Base-by-base conservation (phyloP, 2,888 invertebrate genomes). In the Poecilobothrus nobilitatus region DNA sequence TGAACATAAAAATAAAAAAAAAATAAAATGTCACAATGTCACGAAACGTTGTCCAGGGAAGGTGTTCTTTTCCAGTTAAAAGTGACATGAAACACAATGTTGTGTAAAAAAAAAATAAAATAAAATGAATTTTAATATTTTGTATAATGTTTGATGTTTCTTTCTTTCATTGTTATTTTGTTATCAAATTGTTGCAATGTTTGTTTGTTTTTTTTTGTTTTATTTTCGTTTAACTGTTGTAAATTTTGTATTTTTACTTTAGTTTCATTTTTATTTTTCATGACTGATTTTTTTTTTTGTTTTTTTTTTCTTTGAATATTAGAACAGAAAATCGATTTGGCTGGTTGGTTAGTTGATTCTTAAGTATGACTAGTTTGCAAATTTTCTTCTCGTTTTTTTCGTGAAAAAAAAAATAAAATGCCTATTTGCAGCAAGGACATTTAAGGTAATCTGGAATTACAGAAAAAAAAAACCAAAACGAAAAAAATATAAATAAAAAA, bases 101-200 rank as follows among this genome's bases (percentile, higher is more conserved):
- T n/a, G 53, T 53, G 15, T 15, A 37, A 7, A 10, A 37, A 37
- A 8, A 37, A 37, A 37, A 37, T 10, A 8, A 37, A 37, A 37
- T 10, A 37, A 53, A 53, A 53, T 53, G 53, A 53, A 53, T 53
- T 53, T 53, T 53, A 53, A 53, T 53, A 53, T 53, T 53, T 53
- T 53, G 37, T 4, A n/a, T n/a, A 37, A 37, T 37, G 37, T 37
- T 37, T n/a, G 7, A 37, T 37, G 37, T 37, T 37, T 37, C 34
- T 37, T 37, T 8, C 1, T 37, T 5, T 37, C 7, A 37, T 37
- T 37, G 37, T 37, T 37, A 7, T 4, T 37, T 37, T 9, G 6
- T 53, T 53, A 18, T 8, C 37, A 37, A 4, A 8, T 37, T 34
- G 34, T 34, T 2, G 9, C 27, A 27, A 27, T 27, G n/a, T n/a